Evolutionary conservation across 2,113 vertebrate genomes (phyloP).

Genomic region (Chaetodon auriga): DNA sequence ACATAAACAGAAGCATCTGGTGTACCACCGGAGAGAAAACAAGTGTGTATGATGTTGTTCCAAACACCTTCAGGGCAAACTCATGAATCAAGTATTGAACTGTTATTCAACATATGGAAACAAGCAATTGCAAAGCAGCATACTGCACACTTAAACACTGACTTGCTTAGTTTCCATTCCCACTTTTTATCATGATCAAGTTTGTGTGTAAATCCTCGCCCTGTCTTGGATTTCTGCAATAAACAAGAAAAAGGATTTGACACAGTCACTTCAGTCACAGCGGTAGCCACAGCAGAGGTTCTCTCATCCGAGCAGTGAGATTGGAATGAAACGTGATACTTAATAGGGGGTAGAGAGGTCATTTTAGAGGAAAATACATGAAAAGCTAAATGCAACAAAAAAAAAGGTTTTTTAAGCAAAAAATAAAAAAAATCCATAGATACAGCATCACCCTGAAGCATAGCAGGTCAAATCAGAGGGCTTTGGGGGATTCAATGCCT

Average conservation of each 20-base stretch:
- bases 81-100: constrained; percentile 34
- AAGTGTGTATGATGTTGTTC: constrained; percentile 27
- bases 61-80: constrained; percentile 45
- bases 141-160: constrained; percentile 5
- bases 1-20: constrained; percentile 53
- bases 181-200: not conserved
- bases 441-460: constrained; percentile 33
- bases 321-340: constrained; percentile 18
- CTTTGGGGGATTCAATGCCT: not conserved
- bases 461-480: not conserved
- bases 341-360: constrained; percentile 18
- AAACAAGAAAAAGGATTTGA: not conserved
- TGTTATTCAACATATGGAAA: constrained; percentile 40
- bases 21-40: constrained; percentile 33
- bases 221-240: not conserved
- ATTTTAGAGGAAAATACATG: constrained; percentile 22
- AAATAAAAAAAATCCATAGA: constrained; percentile 36
- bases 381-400: not conserved
- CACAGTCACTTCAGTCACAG: not conserved
- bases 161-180: not conserved
- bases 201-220: not conserved
- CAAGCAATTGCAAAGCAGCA: constrained; percentile 16
- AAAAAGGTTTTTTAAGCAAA: not conserved
- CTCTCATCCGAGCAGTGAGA: not conserved
- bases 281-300: no score